phyloP scores from a whole-genome alignment of 2,797 vertebrate genomes.

The Protosalanx chinensis region DNA sequence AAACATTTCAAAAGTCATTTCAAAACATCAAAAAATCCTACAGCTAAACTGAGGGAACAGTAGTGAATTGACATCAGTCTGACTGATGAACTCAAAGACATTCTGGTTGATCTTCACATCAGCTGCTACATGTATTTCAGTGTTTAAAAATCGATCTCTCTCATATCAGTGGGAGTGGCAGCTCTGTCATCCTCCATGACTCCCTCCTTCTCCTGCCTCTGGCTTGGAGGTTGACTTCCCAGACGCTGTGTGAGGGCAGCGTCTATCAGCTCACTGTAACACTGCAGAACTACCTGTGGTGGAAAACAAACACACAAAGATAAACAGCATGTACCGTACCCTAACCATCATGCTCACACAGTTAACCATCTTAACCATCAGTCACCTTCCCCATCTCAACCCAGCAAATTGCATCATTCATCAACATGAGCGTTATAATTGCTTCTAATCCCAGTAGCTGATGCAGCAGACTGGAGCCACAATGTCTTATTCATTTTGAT shows the following conservation, averaged over 20 bases:
- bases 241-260: conserved; percentile 67
- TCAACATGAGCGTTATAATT: no score
- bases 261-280: conserved; percentile 76
- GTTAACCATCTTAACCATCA: no score
- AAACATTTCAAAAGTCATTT: conserved; percentile 52
- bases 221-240: conserved; percentile 49
- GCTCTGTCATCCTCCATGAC: conserved; percentile 67
- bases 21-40: conserved; percentile 39
- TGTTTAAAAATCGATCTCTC: conserved; percentile 73
- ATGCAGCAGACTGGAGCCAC: no score
- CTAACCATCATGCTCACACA: background rate
- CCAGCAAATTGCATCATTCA: no score
- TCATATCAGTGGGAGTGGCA: conserved; percentile 75
- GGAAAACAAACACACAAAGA: background rate
- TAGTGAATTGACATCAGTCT: conserved; percentile 68
- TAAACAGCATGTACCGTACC: background rate
- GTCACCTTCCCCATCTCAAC: no score
- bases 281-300: conserved; percentile 69
- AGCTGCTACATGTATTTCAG: conserved; percentile 16
- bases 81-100: conserved; percentile 59
- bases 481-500: no score
- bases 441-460: no score
- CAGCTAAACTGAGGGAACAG: conserved; percentile 41
- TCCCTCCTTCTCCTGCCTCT: conserved; percentile 55
- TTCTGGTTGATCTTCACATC: conserved; percentile 53